These are phyloP conservation scores for Diarsia dahlii DNA, from an alignment of 2,888 invertebrate species.

Conservation along the genomic window DNA sequence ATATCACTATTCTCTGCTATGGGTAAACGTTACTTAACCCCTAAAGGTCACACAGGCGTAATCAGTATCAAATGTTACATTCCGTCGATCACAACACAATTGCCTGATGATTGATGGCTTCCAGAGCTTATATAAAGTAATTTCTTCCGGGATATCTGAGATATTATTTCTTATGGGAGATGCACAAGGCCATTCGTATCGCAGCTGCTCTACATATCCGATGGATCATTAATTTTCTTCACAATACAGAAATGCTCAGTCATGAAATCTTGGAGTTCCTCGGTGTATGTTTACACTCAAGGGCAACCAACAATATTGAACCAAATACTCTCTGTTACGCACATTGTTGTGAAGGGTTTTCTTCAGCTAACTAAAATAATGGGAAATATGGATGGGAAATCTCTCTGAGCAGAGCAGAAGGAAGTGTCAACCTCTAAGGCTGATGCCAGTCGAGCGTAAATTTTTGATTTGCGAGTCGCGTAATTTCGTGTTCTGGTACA, in stretches of 20 bases:
- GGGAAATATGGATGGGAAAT: too few species aligned
- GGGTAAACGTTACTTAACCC: background rate
- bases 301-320: constrained; percentile 22
- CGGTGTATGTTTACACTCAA: constrained; percentile 38
- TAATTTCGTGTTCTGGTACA: too few species aligned
- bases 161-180: constrained; percentile 28
- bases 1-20: background rate
- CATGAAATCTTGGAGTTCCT: constrained; percentile 18
- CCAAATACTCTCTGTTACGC: background rate
- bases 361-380: background rate
- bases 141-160: constrained; percentile 40
- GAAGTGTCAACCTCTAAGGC: too few species aligned
- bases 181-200: constrained; percentile 51
- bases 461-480: too few species aligned
- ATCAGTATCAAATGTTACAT: constrained; percentile 32
- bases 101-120: constrained; percentile 51
- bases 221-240: constrained; percentile 49
- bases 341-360: background rate
- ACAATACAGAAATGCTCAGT: constrained; percentile 35
- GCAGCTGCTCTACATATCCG: constrained; percentile 52
- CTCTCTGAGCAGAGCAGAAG: too few species aligned
- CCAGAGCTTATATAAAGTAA: constrained; percentile 34
- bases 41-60: background rate
- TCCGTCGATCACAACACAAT: constrained; percentile 44
- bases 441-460: too few species aligned